Base-by-base conservation (phyloP, 2,888 invertebrate genomes). In the Hypercompe scribonia region DNA sequence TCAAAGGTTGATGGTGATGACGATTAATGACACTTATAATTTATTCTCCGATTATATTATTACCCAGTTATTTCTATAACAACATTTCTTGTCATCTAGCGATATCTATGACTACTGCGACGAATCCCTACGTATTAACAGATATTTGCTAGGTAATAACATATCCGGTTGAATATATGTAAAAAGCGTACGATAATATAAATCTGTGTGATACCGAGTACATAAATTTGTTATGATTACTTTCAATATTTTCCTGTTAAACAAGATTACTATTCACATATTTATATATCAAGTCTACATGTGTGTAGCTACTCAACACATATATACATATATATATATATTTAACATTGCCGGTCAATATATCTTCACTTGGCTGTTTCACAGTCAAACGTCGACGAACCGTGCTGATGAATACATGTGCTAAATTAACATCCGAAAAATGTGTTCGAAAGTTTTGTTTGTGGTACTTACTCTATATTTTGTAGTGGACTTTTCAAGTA, bases 401-500 rank as follows among this genome's bases (percentile, higher is more conserved):
- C 50, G 50, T 15, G 50, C 15, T 54, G 13, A 24, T 50, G n/a
- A 54, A 50, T 28, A 68, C 50, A 34, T 54, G 34, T 68, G 13
- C 8, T 31, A 54, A 54, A 18, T 34, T 34, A 54, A n/a, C 18
- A 21, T 50, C 24, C 34, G n/a, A 24, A 54, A 24, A 33, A 68
- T 68, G 68, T 50, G 34, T 50, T 50, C 54, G 15, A 68, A 50
- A 68, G 54, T 34, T n/a, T 34, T 33, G 33, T 50, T 68, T 34
- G 3, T 50, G 34, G 50, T 68, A 18, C n/a, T 68, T n/a, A 31
- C 34, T 68, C 15, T 68, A 7, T 68, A 34, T 34, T 68, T 50
- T 68, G n/a, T n/a, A 15, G 31, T 10, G 15, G 54, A 13, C 3
- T 68, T 68, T n/a, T 54, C 68, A 68, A 50, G 68, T 68, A 68